Base-by-base conservation (phyloP, 2,113 vertebrate species). In the Corythoichthys intestinalis region DNA sequence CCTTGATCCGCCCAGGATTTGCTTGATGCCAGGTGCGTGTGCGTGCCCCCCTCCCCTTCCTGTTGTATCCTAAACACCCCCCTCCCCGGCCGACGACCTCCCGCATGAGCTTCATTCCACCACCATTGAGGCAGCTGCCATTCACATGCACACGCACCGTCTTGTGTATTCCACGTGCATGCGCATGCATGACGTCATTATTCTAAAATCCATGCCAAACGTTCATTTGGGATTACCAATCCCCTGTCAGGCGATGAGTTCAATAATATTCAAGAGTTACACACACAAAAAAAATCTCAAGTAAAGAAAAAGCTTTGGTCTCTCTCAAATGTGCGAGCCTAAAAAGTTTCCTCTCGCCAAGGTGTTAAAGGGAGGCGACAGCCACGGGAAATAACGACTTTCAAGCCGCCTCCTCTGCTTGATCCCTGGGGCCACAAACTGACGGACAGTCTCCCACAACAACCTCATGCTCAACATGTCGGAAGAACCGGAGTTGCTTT, bases 101-200 rank as follows among this genome's bases (percentile, higher is more conserved):
- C 90, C 74, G 86, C 83, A 59, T 86, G 87, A 84, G 84, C 86
- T 88, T 90, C 92, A 86, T 91, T 91, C 90, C 90, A 86, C 81
- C 65, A 69, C 80, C 86, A 89, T 89, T 91, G 86, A 91, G 39
- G 8, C 17, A 84, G 83, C 77, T 10, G 74, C 85, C 87, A 88
- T 93, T 92, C 84, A 91, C 78, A 92, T 93, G 88, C 82, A 92
- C 86, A 70, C 83, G 74, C 78, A 56, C 87, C 76, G 92, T 93
- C 92, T 92, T 92, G 92, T 93, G 91, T 88, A 93, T 93, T 92
- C 86, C 41, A 44, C 41, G n/a, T 54, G 67, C 54, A 1, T 11
- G 17, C 65, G 49, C 65, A 11, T 12, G 10, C 48, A 2, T 15
- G 28, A 50, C 65, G 12, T 37, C 35, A 39, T 11, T 10, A 11